Conservation (phyloP, 2,888 invertebrate genomes). For the Agrotis ipsilon region DNA sequence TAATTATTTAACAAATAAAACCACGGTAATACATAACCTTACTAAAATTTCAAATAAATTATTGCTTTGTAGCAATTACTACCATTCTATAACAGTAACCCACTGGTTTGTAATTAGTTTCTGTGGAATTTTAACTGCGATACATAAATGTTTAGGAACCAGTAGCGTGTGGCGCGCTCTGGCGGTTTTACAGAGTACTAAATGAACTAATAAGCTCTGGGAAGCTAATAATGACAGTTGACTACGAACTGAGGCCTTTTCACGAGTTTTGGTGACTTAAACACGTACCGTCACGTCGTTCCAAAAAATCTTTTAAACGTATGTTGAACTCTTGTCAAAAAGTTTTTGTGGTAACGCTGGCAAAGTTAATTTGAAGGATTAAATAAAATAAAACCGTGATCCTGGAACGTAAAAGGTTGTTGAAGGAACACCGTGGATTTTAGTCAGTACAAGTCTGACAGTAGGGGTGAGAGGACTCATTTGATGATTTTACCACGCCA, state of each 20-base stretch:
- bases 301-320: too few relatives aligned
- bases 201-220: slow-evolving; percentile 32
- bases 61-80: slow-evolving; percentile 16
- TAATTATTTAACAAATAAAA: background rate
- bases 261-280: too few relatives aligned
- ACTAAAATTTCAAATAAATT: slow-evolving; percentile 11
- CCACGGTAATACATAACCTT: background rate
- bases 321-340: too few relatives aligned
- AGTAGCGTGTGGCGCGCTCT: slow-evolving; percentile 24
- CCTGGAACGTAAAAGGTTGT: too few relatives aligned
- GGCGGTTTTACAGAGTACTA: slow-evolving; percentile 36
- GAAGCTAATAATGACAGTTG: slow-evolving; percentile 13
- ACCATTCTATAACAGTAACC: slow-evolving; percentile 24
- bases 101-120: slow-evolving; percentile 45
- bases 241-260: background rate
- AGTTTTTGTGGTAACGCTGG: too few relatives aligned
- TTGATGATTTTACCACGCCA: too few relatives aligned
- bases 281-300: too few relatives aligned
- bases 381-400: too few relatives aligned
- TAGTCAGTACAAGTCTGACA: too few relatives aligned
- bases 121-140: slow-evolving; percentile 32
- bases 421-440: too few relatives aligned
- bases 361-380: too few relatives aligned
- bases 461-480: too few relatives aligned
- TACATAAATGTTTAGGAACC: slow-evolving; percentile 25